Base-by-base conservation (phyloP, 2,113 vertebrate genomes). In the Paramisgurnus dabryanus region DNA sequence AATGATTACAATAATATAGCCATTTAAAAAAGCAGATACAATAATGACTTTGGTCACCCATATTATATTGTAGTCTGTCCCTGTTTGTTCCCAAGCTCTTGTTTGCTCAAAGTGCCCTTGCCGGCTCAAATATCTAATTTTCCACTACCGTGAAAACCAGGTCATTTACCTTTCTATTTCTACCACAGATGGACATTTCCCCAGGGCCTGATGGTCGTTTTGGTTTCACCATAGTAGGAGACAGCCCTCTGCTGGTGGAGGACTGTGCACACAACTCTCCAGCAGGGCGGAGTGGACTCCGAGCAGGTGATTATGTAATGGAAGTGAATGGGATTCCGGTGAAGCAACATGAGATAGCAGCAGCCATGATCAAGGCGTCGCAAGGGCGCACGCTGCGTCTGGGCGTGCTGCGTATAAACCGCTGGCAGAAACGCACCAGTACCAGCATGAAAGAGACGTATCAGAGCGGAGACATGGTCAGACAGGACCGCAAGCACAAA, bases 401-500 rank as follows among this genome's bases (percentile, higher is more conserved):
- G 58, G 96, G 96, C 5, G 91, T 97, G 75, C 94, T 98, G 66
- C 91, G 92, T 1, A 87, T 94, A 49, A 90, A 91, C 1, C 93
- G 92, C 61, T 89, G 90, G 0, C 91, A 89, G 76, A 87, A 89
- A 0, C 78, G 93, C 0, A 89, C 87, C 45, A 93, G 92, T 87
- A 92, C 88, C 90, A 94, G 92, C 88, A 92, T 94, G 91, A 91
- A 92, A 82, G 93, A 93, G 69, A 66, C 92, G 45, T 92, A 90
- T 0, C 92, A 92, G 87, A 94, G 91, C 0, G 89, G 90, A 0
- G 92, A 94, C 0, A 80, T 91, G 0, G 85, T 95, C 22, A 90
- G 87, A 73, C 89, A 93, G 53, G 95, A 95, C 73, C 94, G 96
- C n/a, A 95, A 89, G 71, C 92, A 93, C 87, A 97, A 96, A 76